These are phyloP conservation scores for Chrysotoxum bicinctum DNA, from an alignment of 2,888 invertebrate genomes.

Conservation along the genomic window DNA sequence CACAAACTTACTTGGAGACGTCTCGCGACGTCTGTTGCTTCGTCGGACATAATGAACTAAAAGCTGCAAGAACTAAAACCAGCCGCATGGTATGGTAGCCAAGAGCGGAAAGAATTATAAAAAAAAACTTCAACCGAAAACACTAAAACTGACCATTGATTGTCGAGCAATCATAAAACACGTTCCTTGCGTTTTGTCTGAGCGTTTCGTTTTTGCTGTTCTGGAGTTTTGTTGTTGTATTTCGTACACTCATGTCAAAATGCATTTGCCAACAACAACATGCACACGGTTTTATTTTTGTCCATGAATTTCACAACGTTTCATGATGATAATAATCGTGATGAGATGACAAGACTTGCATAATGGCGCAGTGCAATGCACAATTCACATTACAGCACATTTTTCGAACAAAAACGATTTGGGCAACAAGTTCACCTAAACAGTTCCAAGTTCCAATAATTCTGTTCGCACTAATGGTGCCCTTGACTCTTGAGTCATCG, in stretches of 20 bases:
- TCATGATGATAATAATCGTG: constrained; percentile 36
- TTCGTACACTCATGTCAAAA: constrained; percentile 23
- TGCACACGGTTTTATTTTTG: constrained; percentile 43
- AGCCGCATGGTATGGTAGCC: not conserved
- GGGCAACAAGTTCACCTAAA: not conserved
- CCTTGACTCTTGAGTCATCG: constrained; percentile 32
- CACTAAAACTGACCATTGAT: not conserved
- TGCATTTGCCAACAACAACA: constrained; percentile 42
- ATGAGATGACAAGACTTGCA: constrained; percentile 44
- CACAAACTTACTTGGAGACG: not conserved
- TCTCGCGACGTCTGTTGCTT: not conserved
- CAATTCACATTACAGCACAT: not conserved
- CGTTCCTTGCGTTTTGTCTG: constrained; percentile 56
- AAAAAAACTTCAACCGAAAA: not conserved
- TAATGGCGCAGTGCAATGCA: constrained; percentile 10
- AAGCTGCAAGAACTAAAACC: not conserved
- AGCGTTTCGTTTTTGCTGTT: not conserved
- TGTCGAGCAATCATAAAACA: constrained; percentile 38
- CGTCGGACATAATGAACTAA: not conserved
- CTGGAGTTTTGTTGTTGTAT: constrained; percentile 23
- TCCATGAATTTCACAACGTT: constrained; percentile 38
- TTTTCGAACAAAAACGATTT: not conserved
- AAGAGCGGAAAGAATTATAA: constrained; percentile 8
- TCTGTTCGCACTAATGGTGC: not conserved
- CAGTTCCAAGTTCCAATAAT: not conserved